Conservation (phyloP, 2,113 vertebrate species). For the Microcebus murinus region DNA sequence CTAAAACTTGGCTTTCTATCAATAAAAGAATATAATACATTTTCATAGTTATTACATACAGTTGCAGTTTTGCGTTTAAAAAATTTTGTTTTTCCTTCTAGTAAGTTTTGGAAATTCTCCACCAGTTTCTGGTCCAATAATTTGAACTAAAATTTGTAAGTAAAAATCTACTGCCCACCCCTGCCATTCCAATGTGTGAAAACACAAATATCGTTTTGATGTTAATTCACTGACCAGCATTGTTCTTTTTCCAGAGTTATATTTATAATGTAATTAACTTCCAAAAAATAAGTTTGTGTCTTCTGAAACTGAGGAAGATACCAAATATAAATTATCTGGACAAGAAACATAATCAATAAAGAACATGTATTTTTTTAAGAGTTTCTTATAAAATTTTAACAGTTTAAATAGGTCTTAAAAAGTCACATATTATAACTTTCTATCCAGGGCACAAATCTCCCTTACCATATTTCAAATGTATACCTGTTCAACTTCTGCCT, state of each 20-base stretch:
- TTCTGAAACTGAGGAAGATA: conserved; percentile 5
- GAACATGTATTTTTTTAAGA: too few relatives aligned
- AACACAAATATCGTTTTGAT: not conserved
- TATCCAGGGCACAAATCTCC: not conserved
- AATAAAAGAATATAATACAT: conserved; percentile 31
- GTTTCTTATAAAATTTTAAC: too few relatives aligned
- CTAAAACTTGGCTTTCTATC: conserved; percentile 59
- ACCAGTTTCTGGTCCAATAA: not conserved
- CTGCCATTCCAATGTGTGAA: not conserved
- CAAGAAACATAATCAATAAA: not conserved
- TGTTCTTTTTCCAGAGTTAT: not conserved
- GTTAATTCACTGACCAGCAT: not conserved
- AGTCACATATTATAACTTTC: not conserved
- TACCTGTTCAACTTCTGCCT: not conserved
- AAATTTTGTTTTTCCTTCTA: not conserved
- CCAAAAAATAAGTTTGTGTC: not conserved
- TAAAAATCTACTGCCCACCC: not conserved
- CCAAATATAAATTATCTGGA: not conserved
- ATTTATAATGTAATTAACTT: conserved; percentile 1
- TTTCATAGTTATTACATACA: conserved; percentile 1
- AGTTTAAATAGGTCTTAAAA: conserved; percentile 6
- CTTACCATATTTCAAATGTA: not conserved
- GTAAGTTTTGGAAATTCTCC: not conserved
- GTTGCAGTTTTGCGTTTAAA: not conserved
- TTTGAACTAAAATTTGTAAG: not conserved